Evolutionary conservation across 2,888 invertebrate species (phyloP), one percentile per base, ranked within the genome.

Genomic region (Drosophila trichaetosa): DNA sequence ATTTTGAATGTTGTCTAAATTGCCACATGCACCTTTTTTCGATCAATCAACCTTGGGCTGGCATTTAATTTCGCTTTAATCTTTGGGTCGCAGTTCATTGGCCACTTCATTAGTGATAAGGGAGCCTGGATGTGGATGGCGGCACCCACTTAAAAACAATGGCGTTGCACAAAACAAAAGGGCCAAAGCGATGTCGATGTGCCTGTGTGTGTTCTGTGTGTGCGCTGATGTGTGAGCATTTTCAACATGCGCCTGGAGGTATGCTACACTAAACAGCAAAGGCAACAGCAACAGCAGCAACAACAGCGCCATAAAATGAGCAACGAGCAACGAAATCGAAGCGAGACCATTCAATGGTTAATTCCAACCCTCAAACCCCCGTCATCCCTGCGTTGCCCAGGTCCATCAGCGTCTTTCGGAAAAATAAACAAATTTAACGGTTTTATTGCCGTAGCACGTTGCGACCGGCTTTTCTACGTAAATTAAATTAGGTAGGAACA

Each of bases 351-450:
- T 79, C 69, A 54, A 63, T 79, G 69, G 42, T 52, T 52, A 60
- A 61, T 40, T 49, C 40, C 40, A 57, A 16, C 57, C 40, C n/a
- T 8, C 29, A 4, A 11, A 8, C 36, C 10, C 24, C 46, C 24
- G 2, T 11, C 34, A 29, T 18, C 31, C 16, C 29, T 2, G 34
- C n/a, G 24, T 16, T 21, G 18, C 6, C 1, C 29, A 16, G 18
- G 24, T 21, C 1, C 65, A 33, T 33, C 52, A 46, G 54, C 69
- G n/a, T 56, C 56, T 38, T 71, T 80, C 69, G 72, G 72, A 72
- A 88, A 84, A 89, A 84, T 87, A 87, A 87, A 87, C 89, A 87
- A 87, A 87, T 87, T 87, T 87, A 85, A 81, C 89, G 89, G 78
- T 87, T 87, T 89, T 87, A 89, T 87, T 87, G 87, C 87, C 80